Evolutionary conservation across 2,797 vertebrate genomes (phyloP), one percentile per base, ranked within the genome.

Genomic region (Enteromius afrohamiltoni): DNA sequence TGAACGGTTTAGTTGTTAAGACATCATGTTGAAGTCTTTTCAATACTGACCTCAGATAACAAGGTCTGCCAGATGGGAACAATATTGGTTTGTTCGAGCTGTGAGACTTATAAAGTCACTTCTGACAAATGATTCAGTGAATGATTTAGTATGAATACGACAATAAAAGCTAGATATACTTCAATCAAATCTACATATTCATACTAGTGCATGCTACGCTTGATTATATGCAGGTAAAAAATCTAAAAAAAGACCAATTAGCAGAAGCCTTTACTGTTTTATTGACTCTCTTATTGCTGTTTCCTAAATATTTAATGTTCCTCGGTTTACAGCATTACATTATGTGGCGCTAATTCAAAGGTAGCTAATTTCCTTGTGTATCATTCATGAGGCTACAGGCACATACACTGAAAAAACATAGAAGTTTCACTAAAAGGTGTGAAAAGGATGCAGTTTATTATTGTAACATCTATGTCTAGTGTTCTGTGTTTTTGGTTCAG

Each of bases 221-320:
- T 49, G 37, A 45, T 23, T 5, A 31, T 9, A 26, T 74, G 55
- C 69, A 51, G 42, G 42, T 73, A 62, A 67, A 67, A n/a, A 40
- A 65, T 40, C 45, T 65, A 19, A 65, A 82, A 19, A 19, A 75
- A 74, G 69, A 49, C 58, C 26, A 64, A 74, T 74, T 64, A 60
- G 55, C 65, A 80, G 42, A 67, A 51, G 49, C 21, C 58, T 80
- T 83, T 83, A 58, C 45, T 60, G 64, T 70, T 60, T 26, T 68
- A 62, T 34, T 81, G 60, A 69, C 80, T 81, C 31, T 51, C 47
- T 65, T 74, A 68, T 62, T 85, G 70, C 42, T n/a, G 42, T 79
- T 71, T 42, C 78, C 74, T 86, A 85, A 87, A 85, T 82, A 86
- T 83, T 75, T 65, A 65, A 85, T 71, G 74, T 26, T 40, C n/a